Conservation (phyloP, 2,888 invertebrate species). For the Drosophila barbarae region DNA sequence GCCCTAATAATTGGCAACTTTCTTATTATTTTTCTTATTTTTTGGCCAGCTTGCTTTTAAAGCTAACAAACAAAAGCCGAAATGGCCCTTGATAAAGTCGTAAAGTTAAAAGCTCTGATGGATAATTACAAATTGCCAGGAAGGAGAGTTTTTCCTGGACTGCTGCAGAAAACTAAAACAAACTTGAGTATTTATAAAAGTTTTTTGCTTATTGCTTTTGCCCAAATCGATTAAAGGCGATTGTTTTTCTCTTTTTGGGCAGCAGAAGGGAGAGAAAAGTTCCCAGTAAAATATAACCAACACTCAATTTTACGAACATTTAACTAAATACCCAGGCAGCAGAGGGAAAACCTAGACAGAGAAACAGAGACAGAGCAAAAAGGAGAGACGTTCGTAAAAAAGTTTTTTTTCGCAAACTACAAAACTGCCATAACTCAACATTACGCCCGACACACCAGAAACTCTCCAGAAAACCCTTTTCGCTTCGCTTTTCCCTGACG, state of each 20-base stretch:
- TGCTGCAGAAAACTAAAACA: conserved; percentile 39
- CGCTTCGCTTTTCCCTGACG: conserved; percentile 50
- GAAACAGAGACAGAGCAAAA: conserved; percentile 1
- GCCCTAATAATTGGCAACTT: conserved; percentile 40
- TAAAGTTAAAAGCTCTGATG: conserved; percentile 55
- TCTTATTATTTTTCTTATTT: conserved; percentile 4
- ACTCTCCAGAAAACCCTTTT: conserved; percentile 23
- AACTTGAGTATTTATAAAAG: conserved; percentile 65
- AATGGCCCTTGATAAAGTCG: conserved; percentile 58
- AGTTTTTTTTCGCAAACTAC: conserved; percentile 65
- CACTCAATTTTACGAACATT: conserved; percentile 70
- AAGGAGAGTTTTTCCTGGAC: conserved; percentile 13
- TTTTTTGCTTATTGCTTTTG: conserved; percentile 61
- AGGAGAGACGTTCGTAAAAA: conserved; percentile 54
- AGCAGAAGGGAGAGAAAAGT: conserved; percentile 7
- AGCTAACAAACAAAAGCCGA: conserved; percentile 16
- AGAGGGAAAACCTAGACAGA: neutral
- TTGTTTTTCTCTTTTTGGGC: conserved; percentile 26
- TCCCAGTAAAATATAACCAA: conserved; percentile 53
- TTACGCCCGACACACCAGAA: conserved; percentile 55
- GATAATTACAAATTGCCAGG: conserved; percentile 51
- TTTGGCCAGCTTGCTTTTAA: conserved; percentile 28
- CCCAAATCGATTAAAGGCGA: conserved; percentile 64
- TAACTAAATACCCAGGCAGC: conserved; percentile 64
- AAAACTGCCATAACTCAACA: conserved; percentile 73